Base-by-base conservation (phyloP, 2,797 vertebrate genomes). In the Poecilia picta region DNA sequence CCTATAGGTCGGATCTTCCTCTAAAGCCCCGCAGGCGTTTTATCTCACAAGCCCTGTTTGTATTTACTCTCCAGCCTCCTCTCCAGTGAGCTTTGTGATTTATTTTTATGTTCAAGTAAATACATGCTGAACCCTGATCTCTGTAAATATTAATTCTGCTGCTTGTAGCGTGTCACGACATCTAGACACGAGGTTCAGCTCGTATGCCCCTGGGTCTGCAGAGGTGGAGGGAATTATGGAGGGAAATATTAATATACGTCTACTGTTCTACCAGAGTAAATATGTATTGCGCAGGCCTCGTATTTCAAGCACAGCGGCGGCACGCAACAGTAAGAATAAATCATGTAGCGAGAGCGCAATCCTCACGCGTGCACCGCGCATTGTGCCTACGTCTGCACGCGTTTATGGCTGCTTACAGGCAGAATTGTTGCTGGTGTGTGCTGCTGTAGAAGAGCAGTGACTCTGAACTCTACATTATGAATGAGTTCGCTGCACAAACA, bases 401-500 rank as follows among this genome's bases (percentile, higher is more conserved):
- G 16, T 81, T 76, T 45, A 36, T 57, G 64, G 18, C 25, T 41
- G 16, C 57, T 20, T 25, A 25, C 36, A 46, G 33, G 74, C 66
- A 46, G 43, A 4, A 25, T 31, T 75, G 45, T 39, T 71, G 68
- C 15, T 78, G 49, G 39, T 72, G 55, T 47, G 68, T 64, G 76
- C 53, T 64, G 76, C 53, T 25, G 43, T 75, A 23, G 77, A 74
- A 43, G 43, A 64, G 59, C 73, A 49, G 11, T 1, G 43, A 82
- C 78, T 83, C 80, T 51, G 55, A 79, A 46, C 74, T 79, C 83
- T 91, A 84, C 85, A 93, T 91, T 88, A 92, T 91, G 89, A 86
- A 93, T 90, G 89, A 89, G 83, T 84, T 73, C 3, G 73, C 85
- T 80, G 88, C 87, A 87, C 77, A 46, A 84, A 87, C 83, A 79